A percentile compares a stretch with the other conserved stretches of the same genome.
Conservation (phyloP, 2,888 invertebrate genomes). For the Eristalis arbustorum region DNA sequence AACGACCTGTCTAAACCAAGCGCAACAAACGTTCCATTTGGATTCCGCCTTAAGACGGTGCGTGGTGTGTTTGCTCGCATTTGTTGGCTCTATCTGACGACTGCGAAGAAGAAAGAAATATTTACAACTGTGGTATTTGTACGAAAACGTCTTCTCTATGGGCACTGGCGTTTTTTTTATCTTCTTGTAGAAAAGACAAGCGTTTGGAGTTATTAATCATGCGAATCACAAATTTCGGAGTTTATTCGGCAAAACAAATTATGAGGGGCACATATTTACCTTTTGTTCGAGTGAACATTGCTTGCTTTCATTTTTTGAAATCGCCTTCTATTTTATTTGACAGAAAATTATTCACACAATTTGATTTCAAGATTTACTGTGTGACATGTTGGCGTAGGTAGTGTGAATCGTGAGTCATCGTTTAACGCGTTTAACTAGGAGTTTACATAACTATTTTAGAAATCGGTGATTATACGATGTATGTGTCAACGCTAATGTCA, state of each 20-base stretch:
- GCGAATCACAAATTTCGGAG: slow-evolving; percentile 20
- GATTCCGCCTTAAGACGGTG: not conserved
- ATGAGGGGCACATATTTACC: not conserved
- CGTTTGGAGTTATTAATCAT: slow-evolving; percentile 31
- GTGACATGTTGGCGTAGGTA: too few relatives aligned
- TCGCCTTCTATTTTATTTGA: not conserved
- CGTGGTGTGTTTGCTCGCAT: not conserved
- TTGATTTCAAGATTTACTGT: not conserved
- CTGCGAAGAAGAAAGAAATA: not conserved
- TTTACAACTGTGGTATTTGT: not conserved
- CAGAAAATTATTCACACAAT: not conserved
- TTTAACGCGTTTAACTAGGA: too few relatives aligned
- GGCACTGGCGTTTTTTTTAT: not conserved
- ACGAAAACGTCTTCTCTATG: not conserved
- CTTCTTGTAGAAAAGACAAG: not conserved
- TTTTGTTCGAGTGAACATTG: not conserved
- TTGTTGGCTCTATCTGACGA: not conserved
- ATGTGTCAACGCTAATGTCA: too few relatives aligned
- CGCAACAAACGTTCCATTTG: not conserved
- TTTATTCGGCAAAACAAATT: not conserved
- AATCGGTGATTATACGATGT: too few relatives aligned
- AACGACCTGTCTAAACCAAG: not conserved
- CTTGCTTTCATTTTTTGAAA: not conserved
- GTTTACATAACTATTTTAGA: too few relatives aligned
- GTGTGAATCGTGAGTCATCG: too few relatives aligned